Conservation (phyloP, 2,797 vertebrate genomes). For the Pangasius larnaudii region DNA sequence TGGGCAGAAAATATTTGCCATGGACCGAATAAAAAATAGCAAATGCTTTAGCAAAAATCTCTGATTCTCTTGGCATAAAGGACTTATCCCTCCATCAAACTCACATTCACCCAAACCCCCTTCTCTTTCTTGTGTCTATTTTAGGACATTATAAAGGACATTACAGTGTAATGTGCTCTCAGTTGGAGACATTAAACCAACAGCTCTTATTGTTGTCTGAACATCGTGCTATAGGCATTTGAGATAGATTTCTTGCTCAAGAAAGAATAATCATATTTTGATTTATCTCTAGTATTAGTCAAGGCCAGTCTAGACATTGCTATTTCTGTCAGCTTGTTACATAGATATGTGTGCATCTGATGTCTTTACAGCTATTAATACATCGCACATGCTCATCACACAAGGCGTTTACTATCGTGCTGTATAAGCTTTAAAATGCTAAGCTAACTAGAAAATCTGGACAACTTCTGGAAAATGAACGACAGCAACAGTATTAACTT, state of each 20-base stretch:
- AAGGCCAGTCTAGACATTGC: background rate
- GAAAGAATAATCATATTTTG: background rate
- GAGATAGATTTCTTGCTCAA: background rate
- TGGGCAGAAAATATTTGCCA: no score
- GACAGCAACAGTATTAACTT: background rate
- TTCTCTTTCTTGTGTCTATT: slow-evolving; percentile 27
- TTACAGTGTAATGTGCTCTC: slow-evolving; percentile 63
- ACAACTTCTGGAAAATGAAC: background rate
- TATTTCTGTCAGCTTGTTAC: background rate
- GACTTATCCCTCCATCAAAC: background rate
- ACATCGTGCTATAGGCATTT: background rate
- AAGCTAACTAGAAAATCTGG: background rate
- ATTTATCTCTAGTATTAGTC: no score
- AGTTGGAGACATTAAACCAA: slow-evolving; percentile 46
- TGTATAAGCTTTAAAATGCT: background rate
- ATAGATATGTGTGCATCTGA: background rate
- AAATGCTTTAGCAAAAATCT: background rate
- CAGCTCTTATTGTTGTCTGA: slow-evolving; percentile 49
- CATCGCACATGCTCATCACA: background rate
- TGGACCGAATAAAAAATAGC: background rate
- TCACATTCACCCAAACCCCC: background rate
- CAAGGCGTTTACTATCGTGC: background rate
- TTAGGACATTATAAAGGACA: slow-evolving; percentile 39
- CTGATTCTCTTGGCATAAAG: background rate
- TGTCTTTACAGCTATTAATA: background rate